A percentile compares a stretch with the other conserved stretches of the same genome.
Evolutionary conservation across 92 coral and sea anemone species (phyloP).

Genomic region (Epizoanthus ramosus): DNA sequence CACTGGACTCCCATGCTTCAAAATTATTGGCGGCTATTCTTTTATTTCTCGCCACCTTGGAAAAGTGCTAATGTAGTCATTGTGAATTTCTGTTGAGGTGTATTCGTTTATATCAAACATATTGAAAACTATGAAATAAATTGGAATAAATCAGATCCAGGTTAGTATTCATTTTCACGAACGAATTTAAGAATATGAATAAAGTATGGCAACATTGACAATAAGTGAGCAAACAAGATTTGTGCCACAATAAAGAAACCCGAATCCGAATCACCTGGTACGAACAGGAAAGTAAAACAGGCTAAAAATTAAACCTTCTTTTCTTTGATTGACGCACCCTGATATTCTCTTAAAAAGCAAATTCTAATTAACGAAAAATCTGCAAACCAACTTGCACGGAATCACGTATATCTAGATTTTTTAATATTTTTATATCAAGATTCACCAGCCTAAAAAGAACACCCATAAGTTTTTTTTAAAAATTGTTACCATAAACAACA

Average conservation of each 20-base stretch:
- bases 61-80: constrained; percentile 25
- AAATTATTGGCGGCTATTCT: constrained; percentile 9
- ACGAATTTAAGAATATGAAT: not conserved
- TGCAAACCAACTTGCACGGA: constrained; percentile 30
- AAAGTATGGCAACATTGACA: not conserved
- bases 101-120: constrained; percentile 6
- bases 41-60: constrained; percentile 30
- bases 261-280: constrained; percentile 19
- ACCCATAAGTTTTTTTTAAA: not conserved
- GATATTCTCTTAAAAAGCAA: constrained; percentile 1
- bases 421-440: not conserved
- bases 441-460: not conserved
- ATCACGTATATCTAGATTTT: not conserved
- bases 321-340: constrained; percentile 7
- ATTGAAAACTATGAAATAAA: constrained; percentile 26
- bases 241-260: constrained; percentile 33
- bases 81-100: constrained; percentile 30
- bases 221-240: constrained; percentile 23
- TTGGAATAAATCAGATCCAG: constrained; percentile 20
- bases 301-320: not conserved
- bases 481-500: no score
- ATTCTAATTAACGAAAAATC: constrained; percentile 24
- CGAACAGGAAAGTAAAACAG: not conserved
- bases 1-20: constrained; percentile 7
- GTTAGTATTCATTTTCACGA: constrained; percentile 19